These are phyloP conservation scores for Lepidostoma basale DNA, from an alignment of 1,140 invertebrate species.

Conservation along the genomic window DNA sequence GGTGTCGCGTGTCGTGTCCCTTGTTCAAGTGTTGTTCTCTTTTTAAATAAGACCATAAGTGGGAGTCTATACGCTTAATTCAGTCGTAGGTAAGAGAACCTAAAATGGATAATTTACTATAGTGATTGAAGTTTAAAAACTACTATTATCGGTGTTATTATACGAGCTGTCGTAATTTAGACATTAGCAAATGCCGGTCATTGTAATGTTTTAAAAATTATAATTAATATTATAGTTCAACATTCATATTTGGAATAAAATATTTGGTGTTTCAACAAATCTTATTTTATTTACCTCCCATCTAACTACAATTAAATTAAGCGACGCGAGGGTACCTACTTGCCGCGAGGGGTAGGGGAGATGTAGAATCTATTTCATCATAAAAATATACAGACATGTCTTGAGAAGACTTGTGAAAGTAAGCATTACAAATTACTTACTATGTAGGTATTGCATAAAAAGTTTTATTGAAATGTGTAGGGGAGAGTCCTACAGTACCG, in stretches of 20 bases:
- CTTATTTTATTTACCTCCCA: constrained; percentile 18
- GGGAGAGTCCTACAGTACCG: no score
- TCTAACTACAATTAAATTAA: neutral
- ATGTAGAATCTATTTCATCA: no score
- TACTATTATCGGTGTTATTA: constrained; percentile 27
- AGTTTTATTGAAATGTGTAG: no score
- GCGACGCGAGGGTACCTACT: no score
- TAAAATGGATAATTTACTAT: constrained; percentile 15
- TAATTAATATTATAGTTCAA: constrained; percentile 1
- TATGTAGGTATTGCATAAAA: no score
- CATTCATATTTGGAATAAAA: constrained; percentile 19
- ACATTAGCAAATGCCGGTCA: constrained; percentile 29
- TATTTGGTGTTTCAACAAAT: constrained; percentile 30
- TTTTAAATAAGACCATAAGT: constrained; percentile 25
- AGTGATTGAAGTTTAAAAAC: no score
- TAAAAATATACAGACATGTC: no score
- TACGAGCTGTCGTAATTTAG: constrained; percentile 8
- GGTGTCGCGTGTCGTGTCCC: neutral
- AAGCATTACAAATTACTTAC: no score
- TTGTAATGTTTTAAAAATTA: constrained; percentile 35
- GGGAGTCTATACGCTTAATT: constrained; percentile 46
- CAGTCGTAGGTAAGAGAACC: constrained; percentile 40
- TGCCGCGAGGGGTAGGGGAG: no score
- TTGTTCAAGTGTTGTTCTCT: constrained; percentile 27
- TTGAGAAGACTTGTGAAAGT: no score